Evolutionary conservation across 2,797 vertebrate species (phyloP).

Genomic region (Parotocinclus haroldoi): DNA sequence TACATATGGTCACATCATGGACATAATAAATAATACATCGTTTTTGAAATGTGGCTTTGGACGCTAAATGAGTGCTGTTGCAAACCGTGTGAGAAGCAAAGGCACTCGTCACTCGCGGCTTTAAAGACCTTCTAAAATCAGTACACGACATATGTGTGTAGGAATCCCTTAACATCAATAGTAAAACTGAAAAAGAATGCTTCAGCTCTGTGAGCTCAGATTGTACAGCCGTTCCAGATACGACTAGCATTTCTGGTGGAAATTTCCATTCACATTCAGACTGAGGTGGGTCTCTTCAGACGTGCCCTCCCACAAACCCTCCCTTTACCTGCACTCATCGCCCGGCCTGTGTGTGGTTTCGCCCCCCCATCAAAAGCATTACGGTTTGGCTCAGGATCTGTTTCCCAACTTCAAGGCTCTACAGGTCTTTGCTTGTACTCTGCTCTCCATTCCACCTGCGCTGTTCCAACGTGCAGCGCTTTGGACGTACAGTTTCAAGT

Average conservation of each 20-base stretch:
- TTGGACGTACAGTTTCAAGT: conserved; percentile 16
- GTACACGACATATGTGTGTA: too few relatives aligned
- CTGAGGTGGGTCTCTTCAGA: conserved; percentile 51
- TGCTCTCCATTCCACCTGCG: conserved; percentile 14
- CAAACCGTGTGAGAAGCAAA: too few relatives aligned
- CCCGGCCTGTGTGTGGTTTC: conserved; percentile 24
- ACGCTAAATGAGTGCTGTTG: too few relatives aligned
- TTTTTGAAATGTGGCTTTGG: too few relatives aligned
- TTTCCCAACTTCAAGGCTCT: conserved; percentile 8
- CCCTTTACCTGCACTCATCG: conserved; percentile 63
- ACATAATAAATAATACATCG: too few relatives aligned
- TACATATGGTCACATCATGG: too few relatives aligned
- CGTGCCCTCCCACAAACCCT: conserved; percentile 65
- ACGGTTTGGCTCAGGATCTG: conserved; percentile 7
- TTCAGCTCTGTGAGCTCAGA: too few relatives aligned
- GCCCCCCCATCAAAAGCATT: neutral
- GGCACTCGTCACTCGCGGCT: too few relatives aligned
- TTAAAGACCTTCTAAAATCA: too few relatives aligned
- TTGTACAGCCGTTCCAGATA: too few relatives aligned
- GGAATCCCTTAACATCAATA: too few relatives aligned
- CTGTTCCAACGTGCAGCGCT: conserved; percentile 28
- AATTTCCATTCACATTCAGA: conserved; percentile 74
- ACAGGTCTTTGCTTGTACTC: conserved; percentile 37
- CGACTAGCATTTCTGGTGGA: conserved; percentile 60
- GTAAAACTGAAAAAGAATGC: too few relatives aligned